A percentile compares a stretch with the other conserved stretches of the same genome.
phyloP scores from a whole-genome alignment of 2,888 invertebrate species.

The Odontocolon sp. region DNA sequence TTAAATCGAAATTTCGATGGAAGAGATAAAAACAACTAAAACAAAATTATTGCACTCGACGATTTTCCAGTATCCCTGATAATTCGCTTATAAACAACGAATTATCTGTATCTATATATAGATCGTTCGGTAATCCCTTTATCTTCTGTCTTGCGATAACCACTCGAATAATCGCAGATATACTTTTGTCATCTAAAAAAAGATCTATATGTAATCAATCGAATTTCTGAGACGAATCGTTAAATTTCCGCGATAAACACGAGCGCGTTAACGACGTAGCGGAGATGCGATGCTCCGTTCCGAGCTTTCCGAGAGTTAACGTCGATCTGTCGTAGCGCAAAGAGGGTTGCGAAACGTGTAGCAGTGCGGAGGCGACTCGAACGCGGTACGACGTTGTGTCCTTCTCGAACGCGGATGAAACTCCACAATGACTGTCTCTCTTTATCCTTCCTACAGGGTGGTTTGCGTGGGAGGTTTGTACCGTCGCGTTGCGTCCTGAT shows the following conservation, averaged over 20 bases:
- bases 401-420: conserved; percentile 31
- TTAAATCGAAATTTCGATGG: background rate
- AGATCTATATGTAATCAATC: too few species aligned
- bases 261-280: background rate
- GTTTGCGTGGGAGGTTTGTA: background rate
- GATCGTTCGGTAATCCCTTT: too few species aligned
- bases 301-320: conserved; percentile 56
- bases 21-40: too few species aligned
- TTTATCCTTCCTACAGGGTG: background rate
- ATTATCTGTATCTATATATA: too few species aligned
- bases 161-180: too few species aligned
- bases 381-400: conserved; percentile 16
- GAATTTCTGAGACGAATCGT: too few species aligned
- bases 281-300: conserved; percentile 37
- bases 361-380: conserved; percentile 42
- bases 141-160: too few species aligned
- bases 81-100: too few species aligned
- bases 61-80: too few species aligned
- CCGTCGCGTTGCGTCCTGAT: conserved; percentile 15
- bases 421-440: too few species aligned
- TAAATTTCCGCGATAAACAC: too few species aligned
- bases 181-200: too few species aligned
- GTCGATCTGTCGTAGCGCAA: conserved; percentile 56
- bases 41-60: background rate
- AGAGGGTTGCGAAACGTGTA: conserved; percentile 46